Percentiles rank a stretch among this genome's conserved stretches.
Evolutionary conservation across 2,113 vertebrate species (phyloP).

Genomic region (Cyprinodon brontotheroides): DNA sequence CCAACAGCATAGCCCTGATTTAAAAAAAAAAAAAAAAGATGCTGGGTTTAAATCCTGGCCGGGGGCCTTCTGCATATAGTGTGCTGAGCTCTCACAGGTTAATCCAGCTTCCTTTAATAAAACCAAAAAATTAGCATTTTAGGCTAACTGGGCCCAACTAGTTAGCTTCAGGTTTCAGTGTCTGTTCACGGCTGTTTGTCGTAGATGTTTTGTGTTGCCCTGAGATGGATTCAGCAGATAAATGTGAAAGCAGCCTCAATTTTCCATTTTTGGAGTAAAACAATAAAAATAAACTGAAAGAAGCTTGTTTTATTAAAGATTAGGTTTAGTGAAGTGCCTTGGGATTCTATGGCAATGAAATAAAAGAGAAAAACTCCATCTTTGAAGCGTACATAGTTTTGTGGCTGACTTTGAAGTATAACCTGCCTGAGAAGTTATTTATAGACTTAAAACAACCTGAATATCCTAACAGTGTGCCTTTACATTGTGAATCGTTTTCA

Average conservation of each 20-base stretch:
- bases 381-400: background rate
- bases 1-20: too few species aligned
- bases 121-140: background rate
- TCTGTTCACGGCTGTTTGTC: too few species aligned
- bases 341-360: background rate
- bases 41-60: too few species aligned
- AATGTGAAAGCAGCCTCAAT: too few species aligned
- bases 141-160: too few species aligned
- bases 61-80: too few species aligned
- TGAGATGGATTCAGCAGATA: too few species aligned
- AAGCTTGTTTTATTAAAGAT: background rate
- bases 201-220: too few species aligned
- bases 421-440: background rate
- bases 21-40: too few species aligned
- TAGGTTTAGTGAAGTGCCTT: background rate
- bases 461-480: background rate
- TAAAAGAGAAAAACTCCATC: background rate
- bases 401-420: background rate
- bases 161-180: too few species aligned
- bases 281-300: background rate
- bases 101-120: too few species aligned
- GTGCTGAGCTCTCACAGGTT: too few species aligned
- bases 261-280: background rate
- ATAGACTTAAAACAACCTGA: conserved; percentile 7
- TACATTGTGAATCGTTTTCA: conserved; percentile 1